Conservation (phyloP, 2,888 invertebrate species). For the Eupeodes latifasciatus region DNA sequence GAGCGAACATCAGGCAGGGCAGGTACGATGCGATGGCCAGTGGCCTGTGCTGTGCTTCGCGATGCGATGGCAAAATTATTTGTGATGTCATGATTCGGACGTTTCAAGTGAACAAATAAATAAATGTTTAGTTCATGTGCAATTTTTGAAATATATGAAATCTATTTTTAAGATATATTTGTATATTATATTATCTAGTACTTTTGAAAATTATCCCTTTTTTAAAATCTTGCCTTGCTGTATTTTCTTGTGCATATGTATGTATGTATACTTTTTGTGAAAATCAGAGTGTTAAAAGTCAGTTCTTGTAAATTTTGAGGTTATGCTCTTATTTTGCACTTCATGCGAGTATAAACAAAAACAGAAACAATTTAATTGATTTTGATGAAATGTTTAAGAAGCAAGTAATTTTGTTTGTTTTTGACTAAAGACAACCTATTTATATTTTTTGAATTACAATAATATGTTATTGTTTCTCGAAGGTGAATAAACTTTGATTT, state of each 20-base stretch:
- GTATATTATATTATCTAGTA: neutral
- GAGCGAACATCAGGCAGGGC: too few species aligned
- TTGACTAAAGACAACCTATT: neutral
- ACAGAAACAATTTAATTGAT: slow-evolving; percentile 20
- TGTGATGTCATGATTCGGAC: slow-evolving; percentile 68
- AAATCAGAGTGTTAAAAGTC: slow-evolving; percentile 40
- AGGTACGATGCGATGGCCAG: neutral
- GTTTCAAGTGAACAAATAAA: slow-evolving; percentile 54
- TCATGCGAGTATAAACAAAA: neutral
- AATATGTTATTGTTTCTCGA: neutral
- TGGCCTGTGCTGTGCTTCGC: neutral
- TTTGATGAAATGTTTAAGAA: slow-evolving; percentile 8
- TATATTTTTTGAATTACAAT: neutral
- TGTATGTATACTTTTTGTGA: neutral
- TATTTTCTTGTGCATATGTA: neutral
- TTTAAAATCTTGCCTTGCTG: neutral
- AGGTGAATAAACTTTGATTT: slow-evolving; percentile 8
- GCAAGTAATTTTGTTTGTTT: slow-evolving; percentile 4
- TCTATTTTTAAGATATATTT: slow-evolving; percentile 20
- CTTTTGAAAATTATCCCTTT: slow-evolving; percentile 17
- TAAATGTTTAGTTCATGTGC: slow-evolving; percentile 47
- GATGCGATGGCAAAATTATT: neutral
- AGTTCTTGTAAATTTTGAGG: neutral
- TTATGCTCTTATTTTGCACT: slow-evolving; percentile 22
- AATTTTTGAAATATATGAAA: neutral